Evolutionary conservation across 2,888 invertebrate genomes (phyloP).

Genomic region (Cantharis rufa): DNA sequence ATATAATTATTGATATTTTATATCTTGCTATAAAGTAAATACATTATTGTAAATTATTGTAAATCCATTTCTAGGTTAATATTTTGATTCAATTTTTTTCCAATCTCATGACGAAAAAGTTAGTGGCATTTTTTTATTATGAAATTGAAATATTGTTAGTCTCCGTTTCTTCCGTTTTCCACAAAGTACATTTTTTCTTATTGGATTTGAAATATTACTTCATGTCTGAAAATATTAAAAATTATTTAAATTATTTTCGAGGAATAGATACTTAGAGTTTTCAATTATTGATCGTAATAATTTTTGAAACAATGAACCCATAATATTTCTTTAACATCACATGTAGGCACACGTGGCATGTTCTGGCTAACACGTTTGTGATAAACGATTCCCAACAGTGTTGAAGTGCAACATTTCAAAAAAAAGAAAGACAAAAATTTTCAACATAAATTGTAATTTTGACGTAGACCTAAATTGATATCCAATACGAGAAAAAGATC

Average conservation of each 20-base stretch:
- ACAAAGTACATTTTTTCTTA: neutral
- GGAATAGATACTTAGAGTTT: too few species aligned
- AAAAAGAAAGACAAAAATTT: conserved; percentile 1
- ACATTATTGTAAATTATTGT: too few species aligned
- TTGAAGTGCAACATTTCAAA: neutral
- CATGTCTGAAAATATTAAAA: too few species aligned
- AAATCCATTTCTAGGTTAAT: neutral
- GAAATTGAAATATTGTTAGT: neutral
- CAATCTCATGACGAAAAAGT: neutral
- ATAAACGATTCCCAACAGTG: conserved; percentile 4
- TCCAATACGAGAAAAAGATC: conserved; percentile 8
- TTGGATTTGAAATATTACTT: neutral
- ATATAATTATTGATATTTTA: too few species aligned
- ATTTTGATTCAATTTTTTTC: neutral
- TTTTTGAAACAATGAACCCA: neutral
- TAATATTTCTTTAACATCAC: neutral
- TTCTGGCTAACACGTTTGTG: conserved; percentile 1
- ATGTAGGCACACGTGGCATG: neutral
- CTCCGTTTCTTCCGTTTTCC: neutral
- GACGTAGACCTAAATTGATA: conserved; percentile 16
- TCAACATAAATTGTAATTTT: conserved; percentile 19
- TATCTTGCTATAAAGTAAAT: too few species aligned
- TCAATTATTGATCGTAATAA: neutral
- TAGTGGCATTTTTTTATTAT: neutral
- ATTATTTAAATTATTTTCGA: too few species aligned